phyloP scores from a whole-genome alignment of 2,888 invertebrate species.

The Hydraecia micacea region DNA sequence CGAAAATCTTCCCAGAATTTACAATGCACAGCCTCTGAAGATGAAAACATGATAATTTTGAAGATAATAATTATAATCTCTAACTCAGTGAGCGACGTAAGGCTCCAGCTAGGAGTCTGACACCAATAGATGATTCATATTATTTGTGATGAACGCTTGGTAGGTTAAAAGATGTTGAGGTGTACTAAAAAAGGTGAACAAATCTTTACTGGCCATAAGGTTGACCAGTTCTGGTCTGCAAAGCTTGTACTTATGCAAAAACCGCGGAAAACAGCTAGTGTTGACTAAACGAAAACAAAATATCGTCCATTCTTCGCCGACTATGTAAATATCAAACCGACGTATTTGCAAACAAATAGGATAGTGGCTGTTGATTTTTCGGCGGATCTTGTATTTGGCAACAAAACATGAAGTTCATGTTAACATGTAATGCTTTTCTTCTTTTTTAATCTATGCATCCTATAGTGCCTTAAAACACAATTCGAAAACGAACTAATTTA shows the following conservation, averaged over 20 bases:
- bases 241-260: constrained; percentile 3
- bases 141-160: background rate
- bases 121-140: background rate
- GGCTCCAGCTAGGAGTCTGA: background rate
- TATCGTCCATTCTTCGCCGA: constrained; percentile 19
- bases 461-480: background rate
- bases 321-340: constrained; percentile 33
- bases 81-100: background rate
- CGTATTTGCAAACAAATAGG: constrained; percentile 44
- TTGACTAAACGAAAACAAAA: constrained; percentile 34
- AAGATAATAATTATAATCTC: background rate
- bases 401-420: constrained; percentile 9
- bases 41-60: background rate
- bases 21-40: background rate
- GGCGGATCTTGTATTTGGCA: constrained; percentile 1
- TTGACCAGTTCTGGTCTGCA: background rate
- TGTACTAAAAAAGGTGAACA: background rate
- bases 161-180: background rate
- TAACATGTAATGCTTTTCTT: background rate
- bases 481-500: background rate
- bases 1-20: background rate
- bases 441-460: background rate
- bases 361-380: constrained; percentile 32
- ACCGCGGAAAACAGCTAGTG: background rate
- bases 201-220: background rate